Percentiles rank a stretch among this genome's conserved stretches.
Evolutionary conservation across 2,797 vertebrate species (phyloP).

Genomic region (Rhadinocentrus ornatus): DNA sequence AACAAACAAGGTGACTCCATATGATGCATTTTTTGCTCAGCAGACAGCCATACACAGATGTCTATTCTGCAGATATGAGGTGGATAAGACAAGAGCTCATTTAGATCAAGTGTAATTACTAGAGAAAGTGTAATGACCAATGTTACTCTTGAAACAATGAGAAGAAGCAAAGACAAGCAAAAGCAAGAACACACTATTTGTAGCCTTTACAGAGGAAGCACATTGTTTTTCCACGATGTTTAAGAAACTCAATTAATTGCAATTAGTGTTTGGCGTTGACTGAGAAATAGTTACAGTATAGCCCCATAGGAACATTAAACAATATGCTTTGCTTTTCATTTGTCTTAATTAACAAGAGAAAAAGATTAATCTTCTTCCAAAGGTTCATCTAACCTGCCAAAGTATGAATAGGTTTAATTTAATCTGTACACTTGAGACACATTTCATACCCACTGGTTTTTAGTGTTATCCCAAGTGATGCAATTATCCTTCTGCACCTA

Average conservation of each 20-base stretch:
- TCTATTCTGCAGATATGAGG: slow-evolving; percentile 36
- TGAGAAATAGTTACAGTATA: slow-evolving; percentile 17
- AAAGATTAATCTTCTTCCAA: slow-evolving; percentile 38
- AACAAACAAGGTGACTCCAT: slow-evolving; percentile 55
- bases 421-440: slow-evolving; percentile 39
- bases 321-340: slow-evolving; percentile 44
- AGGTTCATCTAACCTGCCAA: slow-evolving; percentile 31
- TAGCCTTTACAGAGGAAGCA: slow-evolving; percentile 18
- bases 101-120: slow-evolving; percentile 24
- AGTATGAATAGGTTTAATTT: slow-evolving; percentile 45
- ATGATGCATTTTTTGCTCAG: slow-evolving; percentile 34
- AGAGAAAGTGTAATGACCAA: slow-evolving; percentile 12
- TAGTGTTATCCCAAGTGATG: slow-evolving; percentile 13
- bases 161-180: neutral
- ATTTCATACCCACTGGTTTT: slow-evolving; percentile 49
- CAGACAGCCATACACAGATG: slow-evolving; percentile 22
- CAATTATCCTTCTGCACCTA: slow-evolving; percentile 13
- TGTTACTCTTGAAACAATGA: slow-evolving; percentile 1
- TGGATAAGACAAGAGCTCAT: slow-evolving; percentile 26
- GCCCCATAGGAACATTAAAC: slow-evolving; percentile 30
- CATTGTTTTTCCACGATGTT: slow-evolving; percentile 19
- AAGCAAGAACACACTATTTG: slow-evolving; percentile 8
- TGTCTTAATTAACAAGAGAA: slow-evolving; percentile 53
- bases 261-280: slow-evolving; percentile 36
- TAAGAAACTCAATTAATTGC: slow-evolving; percentile 29